Base-by-base conservation (phyloP, 2,888 invertebrate genomes). In the Drosophila birchii region DNA sequence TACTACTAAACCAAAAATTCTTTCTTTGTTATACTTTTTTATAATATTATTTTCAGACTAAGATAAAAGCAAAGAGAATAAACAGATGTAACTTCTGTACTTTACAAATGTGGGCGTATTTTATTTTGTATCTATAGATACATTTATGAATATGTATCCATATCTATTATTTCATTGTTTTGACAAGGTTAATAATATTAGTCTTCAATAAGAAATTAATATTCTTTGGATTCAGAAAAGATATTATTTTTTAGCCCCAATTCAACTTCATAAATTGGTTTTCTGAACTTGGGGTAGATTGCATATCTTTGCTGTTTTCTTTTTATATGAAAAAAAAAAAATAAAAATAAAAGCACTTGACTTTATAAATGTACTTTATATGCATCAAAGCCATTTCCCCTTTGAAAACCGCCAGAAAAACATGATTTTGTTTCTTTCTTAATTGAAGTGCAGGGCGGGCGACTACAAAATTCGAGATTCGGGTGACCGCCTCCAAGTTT, bases 291-390 rank as follows among this genome's bases (percentile, higher is more conserved):
- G 41, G 49, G 34, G 62, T 51, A 18, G 20, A 18, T 29, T 47
- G 47, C 47, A 64, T 62, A 49, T 41, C 47, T 43, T 32, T 18
- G 18, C n/a, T 1, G 51, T 11, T 36, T 41, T 43, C 41, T 49
- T 61, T 64, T 62, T 64, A 43, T 38, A 41, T 34, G 14, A 39
- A 20, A 45, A 34, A 59, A 63, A 39, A 20, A 45, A 34, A 59
- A 63, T 32, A 16, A 45, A 26, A 64, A 64, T 36, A 63, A 63
- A 63, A 63, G 64, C 64, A 64, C 64, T 64, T 64, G 64, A 64
- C 64, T 64, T 36, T 44, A 43, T 63, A 63, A 64, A 62, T 51
- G 43, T 36, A 62, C 63, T 62, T 62, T 61, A 34, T 18, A 18
- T 63, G 20, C 39, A 41, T 29, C 12, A 58, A 20, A 29, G 29